Conservation (phyloP, 2,113 vertebrate species). For the Semicossyphus pulcher region DNA sequence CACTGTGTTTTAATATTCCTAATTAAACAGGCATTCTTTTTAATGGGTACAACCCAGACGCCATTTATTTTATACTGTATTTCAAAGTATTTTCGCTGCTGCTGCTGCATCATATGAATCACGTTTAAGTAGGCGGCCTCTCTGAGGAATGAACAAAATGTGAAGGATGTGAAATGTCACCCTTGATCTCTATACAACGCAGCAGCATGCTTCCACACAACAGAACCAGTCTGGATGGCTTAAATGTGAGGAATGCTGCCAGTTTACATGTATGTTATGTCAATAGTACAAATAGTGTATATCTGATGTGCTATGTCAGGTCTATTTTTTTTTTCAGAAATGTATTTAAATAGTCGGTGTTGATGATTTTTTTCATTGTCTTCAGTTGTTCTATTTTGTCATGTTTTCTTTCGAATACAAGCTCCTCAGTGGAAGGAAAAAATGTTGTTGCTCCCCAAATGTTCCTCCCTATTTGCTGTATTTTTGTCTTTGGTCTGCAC, state of each 20-base stretch:
- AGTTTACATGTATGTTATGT: constrained; percentile 49
- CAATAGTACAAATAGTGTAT: constrained; percentile 38
- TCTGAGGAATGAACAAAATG: constrained; percentile 13
- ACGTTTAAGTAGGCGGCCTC: constrained; percentile 4
- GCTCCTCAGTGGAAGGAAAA: constrained; percentile 20
- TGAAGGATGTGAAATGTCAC: constrained; percentile 8
- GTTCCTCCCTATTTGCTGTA: constrained; percentile 19
- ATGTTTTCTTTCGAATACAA: constrained; percentile 41
- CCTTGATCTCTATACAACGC: constrained; percentile 1
- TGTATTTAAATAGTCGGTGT: constrained; percentile 34
- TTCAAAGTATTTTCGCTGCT: neutral
- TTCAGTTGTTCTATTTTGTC: constrained; percentile 42
- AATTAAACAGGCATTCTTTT: constrained; percentile 7
- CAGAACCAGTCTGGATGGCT: constrained; percentile 1
- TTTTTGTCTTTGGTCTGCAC: constrained; percentile 43
- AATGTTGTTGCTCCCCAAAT: constrained; percentile 19
- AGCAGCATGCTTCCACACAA: constrained; percentile 13
- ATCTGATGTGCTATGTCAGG: constrained; percentile 43
- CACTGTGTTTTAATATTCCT: constrained; percentile 23
- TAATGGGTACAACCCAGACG: constrained; percentile 5
- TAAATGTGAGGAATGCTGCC: constrained; percentile 38
- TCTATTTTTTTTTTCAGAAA: constrained; percentile 37
- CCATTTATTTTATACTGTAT: constrained; percentile 19
- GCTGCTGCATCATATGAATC: neutral
- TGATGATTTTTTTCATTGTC: constrained; percentile 25